Evolutionary conservation across 2,888 invertebrate species (phyloP), one percentile per base, ranked within the genome.

Genomic region (Ceramica pisi): DNA sequence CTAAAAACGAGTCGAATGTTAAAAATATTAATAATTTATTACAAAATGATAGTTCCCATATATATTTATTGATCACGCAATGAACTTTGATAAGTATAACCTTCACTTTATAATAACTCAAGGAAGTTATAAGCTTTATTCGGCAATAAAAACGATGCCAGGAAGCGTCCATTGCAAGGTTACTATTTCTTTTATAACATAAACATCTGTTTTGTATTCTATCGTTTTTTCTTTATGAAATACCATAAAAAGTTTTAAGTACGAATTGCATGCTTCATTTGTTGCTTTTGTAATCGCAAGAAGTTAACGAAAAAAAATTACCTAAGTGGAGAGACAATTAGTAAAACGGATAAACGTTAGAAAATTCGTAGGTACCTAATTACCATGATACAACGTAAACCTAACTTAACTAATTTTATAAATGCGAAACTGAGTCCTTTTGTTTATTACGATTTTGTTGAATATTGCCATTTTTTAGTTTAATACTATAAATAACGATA

Each of bases 61-160:
- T 21, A n/a, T 55, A 26, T 71, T 61, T 68, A 70, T 80, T 67
- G 51, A 70, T 82, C 80, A 85, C 83, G 85, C 64, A 69, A 67
- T 71, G 75, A 75, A 80, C 65, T 78, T 81, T 82, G 78, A 67
- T 68, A n/a, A n/a, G n/a, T n/a, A 55, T 57, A 71, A 63, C 81
- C 78, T 82, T 75, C 59, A 26, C 12, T 73, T 59, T 73, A 66
- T 38, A 70, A 62, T 51, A 41, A 53, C 63, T 71, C 55, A 60
- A 80, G 80, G 75, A 84, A 84, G 84, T 69, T 62, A 75, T 72
- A 74, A 71, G 75, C 64, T 75, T 57, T 56, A 51, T 76, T 79
- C 4, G 26, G 44, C 38, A 60, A 60, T 70, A 80, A 84, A 75
- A 80, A 81, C 70, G 57, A 77, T 75, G 69, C 48, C 71, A 75